Evolutionary conservation across 2,888 invertebrate genomes (phyloP), one percentile per base, ranked within the genome.

Genomic region (Plagodis dolabraria): DNA sequence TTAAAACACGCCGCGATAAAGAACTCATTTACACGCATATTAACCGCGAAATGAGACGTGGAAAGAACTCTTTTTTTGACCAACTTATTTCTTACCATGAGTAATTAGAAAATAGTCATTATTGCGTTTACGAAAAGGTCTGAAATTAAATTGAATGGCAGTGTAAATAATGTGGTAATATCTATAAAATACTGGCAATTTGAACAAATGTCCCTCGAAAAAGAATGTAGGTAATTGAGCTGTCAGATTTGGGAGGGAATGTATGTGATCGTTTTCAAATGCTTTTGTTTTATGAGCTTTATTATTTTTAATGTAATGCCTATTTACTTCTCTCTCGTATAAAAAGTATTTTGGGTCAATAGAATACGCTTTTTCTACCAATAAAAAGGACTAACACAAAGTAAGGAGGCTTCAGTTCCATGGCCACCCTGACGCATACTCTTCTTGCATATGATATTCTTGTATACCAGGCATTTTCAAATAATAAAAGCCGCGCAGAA

Each of bases 21-120:
- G 89, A 88, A 92, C 90, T 89, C 86, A 92, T 92, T 92, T 92
- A 88, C 83, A 90, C 91, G 92, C 78, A 78, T 83, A 85, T 92
- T 92, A 92, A 84, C 86, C 85, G 79, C 85, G 84, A 86, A 91
- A 92, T 89, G 85, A 81, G 76, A 85, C 83, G 85, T 47, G 78
- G 83, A 86, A 89, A 86, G 85, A 79, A 78, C 78, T 77, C 75
- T 43, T 59, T 77, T n/a, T 72, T 72, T 69, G 12, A 61, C 71
- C 60, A 67, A 75, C 77, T 70, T 77, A 63, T 50, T 67, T 64
- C 67, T 22, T 42, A 7, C 10, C 10, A 9, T 42, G 1, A 38
- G 9, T 7, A 57, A 62, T 68, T 63, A 65, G 54, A 67, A 52
- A 61, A 60, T 46, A 51, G 44, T 52, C 51, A 43, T 57, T 64